Evolutionary conservation across 2,113 vertebrate genomes (phyloP), one percentile per base, ranked within the genome.

Genomic region (Nipponia nippon): DNA sequence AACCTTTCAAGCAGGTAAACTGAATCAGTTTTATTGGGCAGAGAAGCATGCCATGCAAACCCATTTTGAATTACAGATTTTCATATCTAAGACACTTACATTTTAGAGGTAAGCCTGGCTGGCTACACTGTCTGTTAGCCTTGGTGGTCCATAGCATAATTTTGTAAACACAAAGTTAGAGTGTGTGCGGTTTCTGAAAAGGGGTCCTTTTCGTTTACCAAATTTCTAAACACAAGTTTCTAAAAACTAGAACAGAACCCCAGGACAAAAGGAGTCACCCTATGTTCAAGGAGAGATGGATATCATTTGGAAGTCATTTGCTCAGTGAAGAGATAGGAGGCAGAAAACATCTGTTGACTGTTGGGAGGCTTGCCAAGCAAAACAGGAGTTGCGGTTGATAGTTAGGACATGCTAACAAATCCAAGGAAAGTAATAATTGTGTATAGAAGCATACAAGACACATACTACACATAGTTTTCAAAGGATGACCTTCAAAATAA

Each of bases 341-440:
- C 52, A 76, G 73, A 87, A 84, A 89, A 92, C 90, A 90, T 97
- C 95, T 97, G 93, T 80, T 95, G 84, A 83, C 52, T 49, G 29
- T 65, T 71, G 83, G 58, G 93, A 79, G 27, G 52, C 44, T 91
- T 94, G 91, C 96, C 91, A 95, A 96, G 44, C 30, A 90, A 91
- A 96, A 94, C 93, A 91, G 78, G 82, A 97, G 84, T 56, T 93
- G 94, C 0, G 27, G 87, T 83, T 94, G 90, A 91, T 87, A 77
- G 62, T 61, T 90, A 78, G 52, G 65, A 89, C 69, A 94, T 85
- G 70, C 70, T 91, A 95, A 93, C 81, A 94, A 95, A 94, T 93
- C 84, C 91, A 76, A 59, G 56, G 49, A 85, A 91, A 87, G 73
- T 91, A 91, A 72, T 85, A 89, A 90, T 46, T 79, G 66, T 95